These are phyloP conservation scores for Napeogenes inachia DNA, from an alignment of 2,888 invertebrate genomes.

Conservation along the genomic window DNA sequence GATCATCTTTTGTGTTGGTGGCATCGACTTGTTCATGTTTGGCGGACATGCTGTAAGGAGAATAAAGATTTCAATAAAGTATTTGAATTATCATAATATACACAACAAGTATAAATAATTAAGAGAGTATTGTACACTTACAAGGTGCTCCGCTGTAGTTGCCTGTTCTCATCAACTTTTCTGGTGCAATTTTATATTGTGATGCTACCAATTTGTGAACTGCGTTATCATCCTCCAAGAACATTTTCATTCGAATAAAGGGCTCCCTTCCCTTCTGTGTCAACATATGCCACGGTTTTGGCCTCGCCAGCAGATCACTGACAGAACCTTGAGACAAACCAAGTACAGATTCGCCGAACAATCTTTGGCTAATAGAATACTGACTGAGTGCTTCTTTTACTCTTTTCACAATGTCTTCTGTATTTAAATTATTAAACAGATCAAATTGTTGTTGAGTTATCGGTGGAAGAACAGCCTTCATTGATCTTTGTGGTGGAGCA, in stretches of 20 bases:
- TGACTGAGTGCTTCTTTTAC: conserved; percentile 96
- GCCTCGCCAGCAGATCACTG: conserved; percentile 96
- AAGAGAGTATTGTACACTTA: conserved; percentile 65
- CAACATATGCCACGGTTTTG: conserved; percentile 99
- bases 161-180: conserved; percentile 97
- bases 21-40: conserved; percentile 84
- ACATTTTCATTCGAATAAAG: conserved; percentile 98
- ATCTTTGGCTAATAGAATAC: conserved; percentile 97
- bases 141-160: conserved; percentile 91
- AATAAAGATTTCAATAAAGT: conserved; percentile 38
- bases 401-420: conserved; percentile 98
- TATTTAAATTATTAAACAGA: conserved; percentile 97
- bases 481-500: conserved; percentile 88
- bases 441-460: conserved; percentile 99
- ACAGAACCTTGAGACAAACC: conserved; percentile 98
- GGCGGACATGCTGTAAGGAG: conserved; percentile 79
- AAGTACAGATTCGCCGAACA: conserved; percentile 98
- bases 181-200: conserved; percentile 98
- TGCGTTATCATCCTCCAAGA: conserved; percentile 96
- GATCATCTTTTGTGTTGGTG: conserved; percentile 87
- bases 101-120: conserved; percentile 9
- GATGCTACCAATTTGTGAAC: conserved; percentile 97
- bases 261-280: conserved; percentile 98
- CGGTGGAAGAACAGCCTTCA: conserved; percentile 97
- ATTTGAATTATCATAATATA: conserved; percentile 6